phyloP scores from a whole-genome alignment of 2,113 vertebrate species.

The Carettochelys insculpta region DNA sequence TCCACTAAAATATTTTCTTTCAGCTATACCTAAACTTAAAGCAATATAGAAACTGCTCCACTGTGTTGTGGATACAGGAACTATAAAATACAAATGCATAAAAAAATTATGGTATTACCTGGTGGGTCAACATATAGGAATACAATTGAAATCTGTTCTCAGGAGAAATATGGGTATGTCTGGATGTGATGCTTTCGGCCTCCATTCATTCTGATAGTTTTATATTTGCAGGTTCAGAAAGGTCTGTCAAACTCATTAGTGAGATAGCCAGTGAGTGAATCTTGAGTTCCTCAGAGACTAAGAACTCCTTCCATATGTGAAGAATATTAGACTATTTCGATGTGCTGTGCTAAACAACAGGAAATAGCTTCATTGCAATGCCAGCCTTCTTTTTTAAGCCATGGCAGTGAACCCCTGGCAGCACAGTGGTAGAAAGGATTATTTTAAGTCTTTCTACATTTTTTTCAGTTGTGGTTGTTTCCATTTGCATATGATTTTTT shows the following conservation, averaged over 20 bases:
- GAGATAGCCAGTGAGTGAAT: background rate
- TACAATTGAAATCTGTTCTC: slow-evolving; percentile 1
- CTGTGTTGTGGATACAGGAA: slow-evolving; percentile 42
- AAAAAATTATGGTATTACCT: slow-evolving; percentile 21
- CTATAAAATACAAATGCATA: slow-evolving; percentile 41
- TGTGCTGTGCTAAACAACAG: slow-evolving; percentile 10
- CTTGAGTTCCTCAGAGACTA: background rate
- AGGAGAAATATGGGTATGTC: slow-evolving; percentile 16
- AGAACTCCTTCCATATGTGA: background rate
- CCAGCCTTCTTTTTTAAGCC: background rate
- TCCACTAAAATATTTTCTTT: slow-evolving; percentile 20
- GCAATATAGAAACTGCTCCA: slow-evolving; percentile 17
- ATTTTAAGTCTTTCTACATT: fast-evolving
- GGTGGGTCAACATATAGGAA: slow-evolving; percentile 23
- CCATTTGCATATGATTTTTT: background rate
- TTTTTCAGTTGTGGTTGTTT: background rate
- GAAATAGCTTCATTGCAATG: background rate
- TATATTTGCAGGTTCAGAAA: slow-evolving; percentile 31
- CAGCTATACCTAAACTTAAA: slow-evolving; percentile 1
- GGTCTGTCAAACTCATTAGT: slow-evolving; percentile 37
- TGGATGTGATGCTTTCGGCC: slow-evolving; percentile 32
- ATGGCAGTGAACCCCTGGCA: background rate
- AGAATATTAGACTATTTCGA: background rate
- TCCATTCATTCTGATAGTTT: slow-evolving; percentile 3
- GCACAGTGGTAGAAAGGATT: background rate